Base-by-base conservation (phyloP, 2,113 vertebrate genomes). In the Psittacus erithacus region DNA sequence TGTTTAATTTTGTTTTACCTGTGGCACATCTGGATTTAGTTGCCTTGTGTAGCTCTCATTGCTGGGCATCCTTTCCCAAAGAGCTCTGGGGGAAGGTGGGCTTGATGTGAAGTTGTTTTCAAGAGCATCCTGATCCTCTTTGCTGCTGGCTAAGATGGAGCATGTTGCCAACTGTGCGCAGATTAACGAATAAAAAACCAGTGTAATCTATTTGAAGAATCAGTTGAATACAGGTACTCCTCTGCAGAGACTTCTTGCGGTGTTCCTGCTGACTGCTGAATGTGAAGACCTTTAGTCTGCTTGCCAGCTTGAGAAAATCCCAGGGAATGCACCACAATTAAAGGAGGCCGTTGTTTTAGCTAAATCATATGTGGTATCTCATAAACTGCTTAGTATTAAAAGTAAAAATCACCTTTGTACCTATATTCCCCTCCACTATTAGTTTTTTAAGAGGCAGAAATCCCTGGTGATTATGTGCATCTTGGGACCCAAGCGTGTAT, bases 231-330 rank as follows among this genome's bases (percentile, higher is more conserved):
- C 52, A 68, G 47, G 64, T 73, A 28, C 44, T 77, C 52, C 65
- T 84, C 57, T 47, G 75, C 57, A 35, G 57, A 79, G 85, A 38
- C 60, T 82, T 49, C 57, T 79, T 62, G 35, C 35, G 47, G 24
- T 31, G 29, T 50, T 92, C 38, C 7, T 29, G 7, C 52, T 10
- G 62, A 14, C 64, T 52, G 24, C 33, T 86, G 46, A 46, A 29
- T 63, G 17, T 1, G 25, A 89, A 59, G 57, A 17, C 38, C 81
- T 83, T 38, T 22, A 49, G 50, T 82, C 35, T 6, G 2, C 44
- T 90, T 85, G 62, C 87, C 88, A 82, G 71, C 53, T 93, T 94
- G 84, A 86, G 75, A 91, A 91, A 87, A 93, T 89, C 90, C 88
- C 23, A 39, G 80, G 57, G 60, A 46, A 95, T 87, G 88, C 62